These are phyloP conservation scores for Agrotis clavis DNA, from an alignment of 2,888 invertebrate genomes.

Conservation along the genomic window DNA sequence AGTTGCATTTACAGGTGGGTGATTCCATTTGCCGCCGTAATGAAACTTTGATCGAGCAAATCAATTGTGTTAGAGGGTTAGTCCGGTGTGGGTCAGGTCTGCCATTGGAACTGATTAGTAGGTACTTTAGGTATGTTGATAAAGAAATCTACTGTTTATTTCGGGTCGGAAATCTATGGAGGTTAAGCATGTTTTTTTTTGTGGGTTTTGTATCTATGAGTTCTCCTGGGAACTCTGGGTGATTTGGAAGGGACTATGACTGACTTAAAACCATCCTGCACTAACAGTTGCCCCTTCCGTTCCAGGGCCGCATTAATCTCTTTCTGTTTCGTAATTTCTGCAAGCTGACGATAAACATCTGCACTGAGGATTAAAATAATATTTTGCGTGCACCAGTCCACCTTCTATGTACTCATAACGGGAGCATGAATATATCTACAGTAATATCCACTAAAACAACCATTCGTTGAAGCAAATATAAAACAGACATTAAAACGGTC, in stretches of 20 bases:
- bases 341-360: neutral
- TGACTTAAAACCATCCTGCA: too few relatives aligned
- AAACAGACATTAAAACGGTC: slow-evolving; percentile 22
- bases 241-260: too few relatives aligned
- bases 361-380: neutral
- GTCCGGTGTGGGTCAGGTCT: slow-evolving; percentile 15
- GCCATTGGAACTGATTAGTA: slow-evolving; percentile 22
- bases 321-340: too few relatives aligned
- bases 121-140: neutral
- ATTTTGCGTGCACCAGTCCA: neutral
- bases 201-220: too few relatives aligned
- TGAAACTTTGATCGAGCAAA: slow-evolving; percentile 61
- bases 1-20: slow-evolving; percentile 62
- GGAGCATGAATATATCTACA: neutral
- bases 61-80: slow-evolving; percentile 55
- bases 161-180: neutral
- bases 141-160: neutral
- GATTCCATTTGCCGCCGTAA: slow-evolving; percentile 57
- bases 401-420: neutral
- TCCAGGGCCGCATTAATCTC: too few relatives aligned
- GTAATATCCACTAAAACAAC: slow-evolving; percentile 17
- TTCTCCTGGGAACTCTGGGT: too few relatives aligned
- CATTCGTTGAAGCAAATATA: slow-evolving; percentile 25
- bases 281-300: too few relatives aligned
- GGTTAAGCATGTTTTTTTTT: neutral